Conservation (phyloP, 1,140 invertebrate species). For the Pogonognathellus flavescens region DNA sequence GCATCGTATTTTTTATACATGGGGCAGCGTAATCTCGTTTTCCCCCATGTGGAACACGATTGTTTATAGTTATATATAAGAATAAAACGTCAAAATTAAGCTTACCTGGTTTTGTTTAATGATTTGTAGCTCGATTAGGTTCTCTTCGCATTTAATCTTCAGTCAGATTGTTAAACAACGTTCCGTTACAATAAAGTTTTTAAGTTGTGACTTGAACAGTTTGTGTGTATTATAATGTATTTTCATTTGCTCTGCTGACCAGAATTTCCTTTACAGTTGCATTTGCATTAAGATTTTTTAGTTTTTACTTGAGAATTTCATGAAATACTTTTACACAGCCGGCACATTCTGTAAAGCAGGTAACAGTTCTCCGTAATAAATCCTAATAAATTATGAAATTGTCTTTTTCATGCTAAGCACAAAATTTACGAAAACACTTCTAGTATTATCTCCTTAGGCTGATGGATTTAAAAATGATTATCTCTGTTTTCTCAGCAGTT, state of each 20-base stretch:
- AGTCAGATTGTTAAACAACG: background rate
- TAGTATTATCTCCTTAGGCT: too few relatives aligned
- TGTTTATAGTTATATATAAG: too few relatives aligned
- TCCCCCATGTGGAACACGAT: too few relatives aligned
- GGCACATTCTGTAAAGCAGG: background rate
- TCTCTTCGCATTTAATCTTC: background rate
- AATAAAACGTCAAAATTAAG: background rate
- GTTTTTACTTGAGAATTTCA: background rate
- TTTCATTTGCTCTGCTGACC: slow-evolving; percentile 33
- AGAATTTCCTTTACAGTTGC: background rate
- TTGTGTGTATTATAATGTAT: background rate
- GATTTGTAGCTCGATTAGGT: background rate
- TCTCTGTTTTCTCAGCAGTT: slow-evolving; percentile 13
- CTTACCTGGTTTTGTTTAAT: background rate
- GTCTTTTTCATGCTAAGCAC: too few relatives aligned
- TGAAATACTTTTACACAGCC: background rate
- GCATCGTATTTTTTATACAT: too few relatives aligned
- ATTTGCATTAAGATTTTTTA: background rate
- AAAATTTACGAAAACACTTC: too few relatives aligned
- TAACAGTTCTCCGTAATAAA: too few relatives aligned
- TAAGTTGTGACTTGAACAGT: background rate
- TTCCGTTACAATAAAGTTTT: slow-evolving; percentile 17
- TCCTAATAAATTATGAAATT: too few relatives aligned
- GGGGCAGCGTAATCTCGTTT: too few relatives aligned
- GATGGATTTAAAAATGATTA: background rate